phyloP scores from a whole-genome alignment of 2,113 vertebrate genomes.

The Aptenodytes patagonicus region DNA sequence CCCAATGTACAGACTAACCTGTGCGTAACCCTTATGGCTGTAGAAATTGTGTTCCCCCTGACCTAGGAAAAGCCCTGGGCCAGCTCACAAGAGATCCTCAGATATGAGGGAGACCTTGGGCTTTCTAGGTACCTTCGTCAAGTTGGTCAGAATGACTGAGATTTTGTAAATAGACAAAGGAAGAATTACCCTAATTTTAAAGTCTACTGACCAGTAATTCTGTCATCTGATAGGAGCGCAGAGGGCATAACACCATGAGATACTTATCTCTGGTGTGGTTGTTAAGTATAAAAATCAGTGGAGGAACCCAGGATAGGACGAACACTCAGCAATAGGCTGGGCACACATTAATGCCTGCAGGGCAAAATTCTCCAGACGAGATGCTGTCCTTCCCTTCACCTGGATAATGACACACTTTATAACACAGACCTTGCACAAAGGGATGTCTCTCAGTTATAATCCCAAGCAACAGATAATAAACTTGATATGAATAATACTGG shows the following conservation, averaged over 20 bases:
- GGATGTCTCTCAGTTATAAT: background rate
- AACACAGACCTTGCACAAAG: background rate
- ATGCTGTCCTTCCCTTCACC: background rate
- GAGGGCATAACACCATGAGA: background rate
- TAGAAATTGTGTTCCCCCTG: background rate
- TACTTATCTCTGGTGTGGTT: no score
- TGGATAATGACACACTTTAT: background rate
- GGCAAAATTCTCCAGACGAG: background rate
- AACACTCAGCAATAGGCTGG: background rate
- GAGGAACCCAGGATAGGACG: background rate
- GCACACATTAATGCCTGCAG: background rate
- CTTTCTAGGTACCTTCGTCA: background rate
- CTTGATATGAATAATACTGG: fast-evolving
- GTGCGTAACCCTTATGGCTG: background rate
- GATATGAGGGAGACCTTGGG: background rate
- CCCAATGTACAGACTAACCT: no score
- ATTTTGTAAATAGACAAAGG: background rate
- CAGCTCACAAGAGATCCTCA: background rate
- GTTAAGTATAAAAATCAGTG: background rate
- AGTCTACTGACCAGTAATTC: background rate
- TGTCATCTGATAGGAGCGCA: background rate
- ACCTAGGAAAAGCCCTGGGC: background rate
- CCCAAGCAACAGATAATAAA: background rate
- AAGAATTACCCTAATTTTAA: background rate
- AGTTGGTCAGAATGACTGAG: background rate